Conservation (phyloP, 2,797 vertebrate genomes). For the Pipistrellus pipistrellus region DNA sequence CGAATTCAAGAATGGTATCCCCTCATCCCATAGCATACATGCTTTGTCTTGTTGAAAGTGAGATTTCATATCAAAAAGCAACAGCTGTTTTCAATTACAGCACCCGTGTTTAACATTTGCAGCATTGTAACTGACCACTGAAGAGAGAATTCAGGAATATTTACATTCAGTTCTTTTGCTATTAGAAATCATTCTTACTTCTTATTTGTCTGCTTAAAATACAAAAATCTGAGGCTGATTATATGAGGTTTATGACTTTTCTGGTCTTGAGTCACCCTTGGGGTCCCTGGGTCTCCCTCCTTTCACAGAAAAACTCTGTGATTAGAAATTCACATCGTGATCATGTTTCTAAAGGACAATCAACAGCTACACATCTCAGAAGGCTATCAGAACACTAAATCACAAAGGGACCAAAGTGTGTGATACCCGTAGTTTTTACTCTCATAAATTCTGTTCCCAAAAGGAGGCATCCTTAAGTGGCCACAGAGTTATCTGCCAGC, state of each 20-base stretch:
- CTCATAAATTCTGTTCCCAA: conserved; percentile 16
- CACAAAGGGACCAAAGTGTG: conserved; percentile 27
- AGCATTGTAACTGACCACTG: conserved; percentile 78
- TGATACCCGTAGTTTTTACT: conserved; percentile 1
- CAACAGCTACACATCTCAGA: neutral
- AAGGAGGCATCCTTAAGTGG: conserved; percentile 61
- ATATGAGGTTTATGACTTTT: neutral
- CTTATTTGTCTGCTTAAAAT: neutral
- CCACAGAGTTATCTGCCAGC: conserved; percentile 83
- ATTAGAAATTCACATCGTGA: neutral
- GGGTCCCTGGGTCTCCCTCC: neutral
- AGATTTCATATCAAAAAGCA: conserved; percentile 82
- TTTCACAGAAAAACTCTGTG: neutral
- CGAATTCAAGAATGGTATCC: conserved; percentile 66
- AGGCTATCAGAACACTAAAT: neutral
- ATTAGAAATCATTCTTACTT: conserved; percentile 1
- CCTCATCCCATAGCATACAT: conserved; percentile 68
- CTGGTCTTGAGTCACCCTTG: neutral
- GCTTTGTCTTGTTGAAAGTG: conserved; percentile 80
- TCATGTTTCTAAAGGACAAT: neutral
- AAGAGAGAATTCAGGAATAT: conserved; percentile 26
- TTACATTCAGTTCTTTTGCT: neutral
- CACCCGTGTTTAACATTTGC: conserved; percentile 79
- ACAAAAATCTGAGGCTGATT: neutral
- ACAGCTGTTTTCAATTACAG: conserved; percentile 85